Percentiles rank a stretch among this genome's conserved stretches.
These are phyloP conservation scores for Leptestheria dahalacensis DNA, from an alignment of 1,140 invertebrate genomes.

Conservation along the genomic window DNA sequence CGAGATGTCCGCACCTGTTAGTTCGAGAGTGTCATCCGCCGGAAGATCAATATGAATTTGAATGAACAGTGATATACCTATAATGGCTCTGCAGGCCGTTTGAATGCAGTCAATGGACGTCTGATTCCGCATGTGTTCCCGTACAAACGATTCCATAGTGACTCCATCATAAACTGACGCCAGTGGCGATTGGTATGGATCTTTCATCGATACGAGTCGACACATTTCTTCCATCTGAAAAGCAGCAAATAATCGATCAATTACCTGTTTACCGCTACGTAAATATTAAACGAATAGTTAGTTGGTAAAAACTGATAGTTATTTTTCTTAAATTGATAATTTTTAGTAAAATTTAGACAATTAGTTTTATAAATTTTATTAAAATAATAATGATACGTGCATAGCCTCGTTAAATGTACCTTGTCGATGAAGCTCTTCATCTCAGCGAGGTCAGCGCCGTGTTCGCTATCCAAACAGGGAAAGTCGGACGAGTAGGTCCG, in stretches of 20 bases:
- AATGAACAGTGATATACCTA: too few species aligned
- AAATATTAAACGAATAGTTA: too few species aligned
- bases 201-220: conserved; percentile 22
- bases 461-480: conserved; percentile 25
- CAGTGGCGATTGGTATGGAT: conserved; percentile 25
- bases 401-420: conserved; percentile 18
- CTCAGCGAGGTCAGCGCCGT: conserved; percentile 24
- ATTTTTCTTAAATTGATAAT: too few species aligned
- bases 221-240: conserved; percentile 26
- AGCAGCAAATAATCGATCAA: background rate
- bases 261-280: too few species aligned
- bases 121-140: conserved; percentile 22
- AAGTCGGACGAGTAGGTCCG: conserved; percentile 27
- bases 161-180: conserved; percentile 26
- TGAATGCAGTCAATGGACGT: conserved; percentile 14
- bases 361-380: background rate
- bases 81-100: conserved; percentile 13
- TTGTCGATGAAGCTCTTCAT: conserved; percentile 25
- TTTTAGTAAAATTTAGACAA: background rate
- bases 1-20: conserved; percentile 25
- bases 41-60: too few species aligned
- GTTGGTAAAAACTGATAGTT: too few species aligned
- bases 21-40: too few species aligned
- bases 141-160: conserved; percentile 25
- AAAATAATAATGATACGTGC: background rate